Base-by-base conservation (phyloP, 53 echinoderm and acorn worm species). In the Echinarachnius parma region DNA sequence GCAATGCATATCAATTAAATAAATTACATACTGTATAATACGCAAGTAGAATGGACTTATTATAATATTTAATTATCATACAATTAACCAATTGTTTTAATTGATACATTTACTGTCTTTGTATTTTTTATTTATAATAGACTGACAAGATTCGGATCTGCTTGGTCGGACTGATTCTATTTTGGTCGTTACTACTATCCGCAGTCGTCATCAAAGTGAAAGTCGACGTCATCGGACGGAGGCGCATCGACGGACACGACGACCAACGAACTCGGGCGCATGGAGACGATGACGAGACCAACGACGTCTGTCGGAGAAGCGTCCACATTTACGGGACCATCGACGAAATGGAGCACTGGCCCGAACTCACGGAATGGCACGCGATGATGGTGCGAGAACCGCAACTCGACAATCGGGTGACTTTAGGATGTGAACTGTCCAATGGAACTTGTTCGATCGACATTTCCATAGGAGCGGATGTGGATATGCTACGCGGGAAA, bases 321-420 rank as follows among this genome's bases (percentile, higher is more conserved):
- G 50, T 87, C 25, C 82, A 66, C 44, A 78, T 82, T 1, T 87
- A 31, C 45, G 87, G 87, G 7, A 72, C 82, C 33, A 20, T 82
- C 31, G 37, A 52, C 25, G 82, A 78, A n/a, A 78, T 87, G 78
- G 48, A 48, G 62, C 21, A n/a, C 9, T 78, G 72, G 78, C 78
- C 82, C 5, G 82, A 87, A 13, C 72, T 87, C 25, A 48, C 78
- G 15, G 60, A 48, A 4, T 66, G 49, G 28, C 49, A 60, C 9
- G 77, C 66, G 27, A 46, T 83, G 5, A 49, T 68, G 34, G 61
- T 34, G 45, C 23, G 13, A 20, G 78, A 82, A 32, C 65, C 10
- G 0, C 9, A 23, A 25, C 48, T 62, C 11, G 53, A 74, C 23
- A 3, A 16, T 8, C 55, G 34, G 19, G 72, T 56, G 27, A 39